Conservation (phyloP, 1,140 invertebrate species). For the Cyclina sinensis region DNA sequence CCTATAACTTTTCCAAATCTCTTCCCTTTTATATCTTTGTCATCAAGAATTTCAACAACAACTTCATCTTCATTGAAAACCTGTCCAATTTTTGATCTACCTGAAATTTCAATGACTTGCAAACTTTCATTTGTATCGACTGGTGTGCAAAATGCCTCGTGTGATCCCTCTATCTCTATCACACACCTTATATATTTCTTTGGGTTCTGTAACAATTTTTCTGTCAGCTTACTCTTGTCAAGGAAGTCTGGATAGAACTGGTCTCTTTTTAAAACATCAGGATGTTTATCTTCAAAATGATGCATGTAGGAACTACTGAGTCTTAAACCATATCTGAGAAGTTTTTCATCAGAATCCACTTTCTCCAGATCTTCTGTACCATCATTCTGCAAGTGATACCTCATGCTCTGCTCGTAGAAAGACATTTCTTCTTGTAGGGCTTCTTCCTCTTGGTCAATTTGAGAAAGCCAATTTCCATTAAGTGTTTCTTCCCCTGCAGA, state of each 20-base stretch:
- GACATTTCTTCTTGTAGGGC: conserved; percentile 14
- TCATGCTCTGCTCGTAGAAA: conserved; percentile 49
- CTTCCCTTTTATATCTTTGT: conserved; percentile 34
- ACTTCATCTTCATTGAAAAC: conserved; percentile 81
- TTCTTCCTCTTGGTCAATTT: not conserved
- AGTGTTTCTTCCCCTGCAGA: not conserved
- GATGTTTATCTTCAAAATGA: conserved; percentile 50
- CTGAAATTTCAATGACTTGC: conserved; percentile 76
- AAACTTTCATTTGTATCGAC: conserved; percentile 54
- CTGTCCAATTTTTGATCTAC: conserved; percentile 80
- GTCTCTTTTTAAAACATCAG: conserved; percentile 35
- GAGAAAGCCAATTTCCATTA: not conserved
- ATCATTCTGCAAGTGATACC: not conserved
- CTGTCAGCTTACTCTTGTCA: not conserved
- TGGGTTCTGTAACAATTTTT: conserved; percentile 58
- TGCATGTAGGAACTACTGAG: conserved; percentile 42
- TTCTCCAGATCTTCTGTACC: not conserved
- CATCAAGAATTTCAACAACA: conserved; percentile 77
- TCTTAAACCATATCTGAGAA: conserved; percentile 12
- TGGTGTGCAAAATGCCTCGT: conserved; percentile 69
- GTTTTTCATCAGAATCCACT: not conserved
- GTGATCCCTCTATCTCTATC: conserved; percentile 74
- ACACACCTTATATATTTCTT: conserved; percentile 72
- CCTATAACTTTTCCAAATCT: conserved; percentile 77
- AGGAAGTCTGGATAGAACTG: conserved; percentile 28